A percentile compares a stretch with the other conserved stretches of the same genome.
Conservation (phyloP, 2,797 vertebrate species). For the Anomalospiza imberbis region DNA sequence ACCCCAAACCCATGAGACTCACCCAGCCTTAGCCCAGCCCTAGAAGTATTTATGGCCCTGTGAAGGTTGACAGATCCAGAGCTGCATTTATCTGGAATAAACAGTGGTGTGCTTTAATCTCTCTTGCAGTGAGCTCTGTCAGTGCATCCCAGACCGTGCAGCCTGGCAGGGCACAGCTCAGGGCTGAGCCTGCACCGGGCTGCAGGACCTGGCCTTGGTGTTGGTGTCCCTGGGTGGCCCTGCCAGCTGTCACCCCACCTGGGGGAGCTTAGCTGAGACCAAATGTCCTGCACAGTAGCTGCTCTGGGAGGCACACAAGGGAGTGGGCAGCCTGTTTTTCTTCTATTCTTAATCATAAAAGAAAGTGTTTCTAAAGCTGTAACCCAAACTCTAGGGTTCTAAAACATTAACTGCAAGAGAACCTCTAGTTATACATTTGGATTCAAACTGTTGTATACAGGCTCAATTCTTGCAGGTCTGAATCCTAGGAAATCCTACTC, state of each 20-base stretch:
- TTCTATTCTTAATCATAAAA: not conserved
- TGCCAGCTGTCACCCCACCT: not conserved
- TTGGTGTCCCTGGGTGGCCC: not conserved
- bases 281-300: not conserved
- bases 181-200: not conserved
- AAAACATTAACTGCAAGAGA: not conserved
- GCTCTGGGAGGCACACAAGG: not conserved
- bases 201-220: not conserved
- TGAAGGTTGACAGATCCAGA: not conserved
- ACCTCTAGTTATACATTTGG: not conserved
- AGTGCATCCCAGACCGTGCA: rapidly evolving
- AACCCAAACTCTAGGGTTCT: not conserved
- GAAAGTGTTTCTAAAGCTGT: not conserved
- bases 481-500: not conserved
- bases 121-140: not conserved
- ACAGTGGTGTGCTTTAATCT: not conserved
- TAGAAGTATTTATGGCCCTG: not conserved
- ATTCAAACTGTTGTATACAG: not conserved
- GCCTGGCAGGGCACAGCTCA: too few species aligned
- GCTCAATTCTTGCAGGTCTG: not conserved
- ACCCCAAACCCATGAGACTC: not conserved
- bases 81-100: not conserved
- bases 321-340: not conserved
- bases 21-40: not conserved
- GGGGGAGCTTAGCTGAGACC: not conserved